A percentile compares a stretch with the other conserved stretches of the same genome.
Evolutionary conservation across 2,113 vertebrate species (phyloP).

Genomic region (Aphyosemion australe): DNA sequence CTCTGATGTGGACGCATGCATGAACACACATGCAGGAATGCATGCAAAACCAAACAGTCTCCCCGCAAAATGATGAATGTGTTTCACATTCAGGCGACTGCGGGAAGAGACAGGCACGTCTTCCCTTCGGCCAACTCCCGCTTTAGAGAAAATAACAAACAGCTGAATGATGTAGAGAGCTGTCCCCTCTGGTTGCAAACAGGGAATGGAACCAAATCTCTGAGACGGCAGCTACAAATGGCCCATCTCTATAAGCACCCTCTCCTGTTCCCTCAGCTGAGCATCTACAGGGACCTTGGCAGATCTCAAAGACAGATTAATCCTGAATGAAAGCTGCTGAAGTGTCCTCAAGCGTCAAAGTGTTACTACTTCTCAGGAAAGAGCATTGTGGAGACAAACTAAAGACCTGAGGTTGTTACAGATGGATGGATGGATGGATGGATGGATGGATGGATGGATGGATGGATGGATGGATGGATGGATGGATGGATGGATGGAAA

Average conservation of each 20-base stretch:
- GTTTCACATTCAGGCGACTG: conserved; percentile 61
- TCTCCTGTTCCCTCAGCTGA: conserved; percentile 34
- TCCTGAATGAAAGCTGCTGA: conserved; percentile 68
- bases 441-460: conserved; percentile 26
- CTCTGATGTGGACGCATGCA: conserved; percentile 53
- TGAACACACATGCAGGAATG: conserved; percentile 43
- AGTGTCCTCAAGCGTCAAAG: conserved; percentile 70
- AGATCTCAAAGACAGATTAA: conserved; percentile 67
- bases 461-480: conserved; percentile 26
- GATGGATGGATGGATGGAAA: conserved; percentile 29
- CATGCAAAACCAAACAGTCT: conserved; percentile 51
- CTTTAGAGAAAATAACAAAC: conserved; percentile 70
- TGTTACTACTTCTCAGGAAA: conserved; percentile 48
- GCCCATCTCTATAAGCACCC: conserved; percentile 44
- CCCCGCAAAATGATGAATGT: conserved; percentile 54
- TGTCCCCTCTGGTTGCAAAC: conserved; percentile 64
- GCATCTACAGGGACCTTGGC: conserved; percentile 58
- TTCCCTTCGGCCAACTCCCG: conserved; percentile 49
- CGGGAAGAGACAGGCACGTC: conserved; percentile 55
- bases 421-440: too few relatives aligned
- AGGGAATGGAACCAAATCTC: conserved; percentile 50
- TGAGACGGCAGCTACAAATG: conserved; percentile 66
- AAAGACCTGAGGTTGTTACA: conserved; percentile 34
- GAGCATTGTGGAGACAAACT: conserved; percentile 39
- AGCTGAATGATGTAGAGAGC: conserved; percentile 66